Evolutionary conservation across 2,113 vertebrate genomes (phyloP).

Genomic region (Strix uralensis): DNA sequence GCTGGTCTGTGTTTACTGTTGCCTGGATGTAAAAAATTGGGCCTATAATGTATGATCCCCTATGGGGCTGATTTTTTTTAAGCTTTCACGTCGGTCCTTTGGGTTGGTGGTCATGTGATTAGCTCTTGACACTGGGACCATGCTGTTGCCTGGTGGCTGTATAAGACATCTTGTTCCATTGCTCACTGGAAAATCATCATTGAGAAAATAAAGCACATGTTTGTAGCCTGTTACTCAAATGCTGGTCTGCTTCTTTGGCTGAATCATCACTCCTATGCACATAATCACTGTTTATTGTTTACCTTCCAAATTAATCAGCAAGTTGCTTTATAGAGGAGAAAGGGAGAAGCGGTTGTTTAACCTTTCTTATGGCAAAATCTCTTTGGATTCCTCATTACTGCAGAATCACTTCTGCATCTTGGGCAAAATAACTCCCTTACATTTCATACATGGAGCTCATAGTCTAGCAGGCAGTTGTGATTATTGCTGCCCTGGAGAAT

Average conservation of each 20-base stretch:
- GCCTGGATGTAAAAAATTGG: not conserved
- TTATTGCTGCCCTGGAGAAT: not conserved
- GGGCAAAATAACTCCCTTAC: not conserved
- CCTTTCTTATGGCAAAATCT: slow-evolving; percentile 26
- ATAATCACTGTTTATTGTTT: slow-evolving; percentile 61
- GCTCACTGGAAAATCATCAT: not conserved
- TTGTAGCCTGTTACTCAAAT: slow-evolving; percentile 39
- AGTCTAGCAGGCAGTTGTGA: not conserved
- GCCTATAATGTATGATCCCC: not conserved
- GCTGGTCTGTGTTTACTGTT: not conserved
- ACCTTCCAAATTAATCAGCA: slow-evolving; percentile 45
- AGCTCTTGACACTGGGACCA: not conserved
- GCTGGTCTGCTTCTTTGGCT: slow-evolving; percentile 36
- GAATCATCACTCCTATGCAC: slow-evolving; percentile 49
- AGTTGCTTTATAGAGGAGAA: not conserved
- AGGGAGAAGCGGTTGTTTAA: slow-evolving; percentile 31
- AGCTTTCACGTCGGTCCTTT: not conserved
- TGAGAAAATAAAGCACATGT: slow-evolving; percentile 31
- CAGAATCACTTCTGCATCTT: not conserved
- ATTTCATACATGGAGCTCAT: not conserved
- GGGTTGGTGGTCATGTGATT: not conserved
- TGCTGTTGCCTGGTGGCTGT: not conserved
- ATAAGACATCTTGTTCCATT: not conserved
- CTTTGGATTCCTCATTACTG: not conserved
- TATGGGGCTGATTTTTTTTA: not conserved